A percentile compares a stretch with the other conserved stretches of the same genome.
Conservation (phyloP, 2,888 invertebrate genomes). For the Dryobota labecula region DNA sequence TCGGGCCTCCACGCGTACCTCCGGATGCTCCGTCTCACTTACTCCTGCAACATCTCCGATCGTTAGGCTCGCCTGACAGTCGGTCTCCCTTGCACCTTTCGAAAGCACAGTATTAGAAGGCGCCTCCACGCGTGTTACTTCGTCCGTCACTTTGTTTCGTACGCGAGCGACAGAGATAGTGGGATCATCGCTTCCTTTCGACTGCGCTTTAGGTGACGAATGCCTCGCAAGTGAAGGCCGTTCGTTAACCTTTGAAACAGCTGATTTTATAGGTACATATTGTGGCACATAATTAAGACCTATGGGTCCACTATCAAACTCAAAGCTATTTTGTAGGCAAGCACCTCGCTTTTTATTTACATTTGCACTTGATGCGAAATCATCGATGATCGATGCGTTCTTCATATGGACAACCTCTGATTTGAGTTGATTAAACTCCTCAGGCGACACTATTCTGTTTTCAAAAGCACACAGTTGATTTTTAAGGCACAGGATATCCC, state of each 20-base stretch:
- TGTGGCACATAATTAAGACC: background rate
- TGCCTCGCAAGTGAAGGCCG: background rate
- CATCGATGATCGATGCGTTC: background rate
- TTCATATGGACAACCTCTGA: too few species aligned
- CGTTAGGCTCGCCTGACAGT: background rate
- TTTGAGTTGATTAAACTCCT: background rate
- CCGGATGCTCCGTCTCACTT: background rate
- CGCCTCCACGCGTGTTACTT: background rate
- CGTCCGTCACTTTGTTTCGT: background rate
- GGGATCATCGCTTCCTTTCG: background rate
- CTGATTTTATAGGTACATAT: slow-evolving; percentile 1
- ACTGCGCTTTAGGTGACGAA: background rate
- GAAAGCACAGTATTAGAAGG: background rate
- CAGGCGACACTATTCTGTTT: background rate
- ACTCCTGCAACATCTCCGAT: background rate
- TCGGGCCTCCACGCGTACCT: background rate
- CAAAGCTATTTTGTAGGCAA: background rate
- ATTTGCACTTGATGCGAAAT: background rate
- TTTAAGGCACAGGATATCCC: background rate
- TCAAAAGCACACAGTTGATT: background rate
- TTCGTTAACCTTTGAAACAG: background rate
- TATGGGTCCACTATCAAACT: slow-evolving; percentile 5
- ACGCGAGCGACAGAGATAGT: background rate
- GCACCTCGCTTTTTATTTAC: slow-evolving; percentile 6
- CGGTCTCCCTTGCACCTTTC: background rate